Evolutionary conservation across 2,888 invertebrate species (phyloP).

Genomic region (Tetheella fluctuosa): DNA sequence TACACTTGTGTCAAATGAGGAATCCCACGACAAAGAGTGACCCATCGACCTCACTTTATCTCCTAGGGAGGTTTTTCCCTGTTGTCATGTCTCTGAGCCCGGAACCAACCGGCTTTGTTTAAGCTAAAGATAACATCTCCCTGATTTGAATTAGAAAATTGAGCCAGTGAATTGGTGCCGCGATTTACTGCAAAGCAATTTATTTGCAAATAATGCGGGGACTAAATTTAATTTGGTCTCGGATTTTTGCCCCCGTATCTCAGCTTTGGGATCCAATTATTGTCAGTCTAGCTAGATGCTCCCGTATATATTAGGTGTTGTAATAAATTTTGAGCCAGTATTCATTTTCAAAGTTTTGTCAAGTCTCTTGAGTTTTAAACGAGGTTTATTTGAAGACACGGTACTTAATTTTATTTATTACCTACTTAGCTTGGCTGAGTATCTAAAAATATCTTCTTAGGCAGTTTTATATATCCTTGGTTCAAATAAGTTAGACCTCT

Average conservation of each 20-base stretch:
- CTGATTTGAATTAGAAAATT: constrained; percentile 71
- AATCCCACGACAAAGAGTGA: constrained; percentile 39
- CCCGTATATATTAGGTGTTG: constrained; percentile 16
- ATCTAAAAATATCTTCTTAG: no score
- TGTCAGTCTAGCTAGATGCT: constrained; percentile 31
- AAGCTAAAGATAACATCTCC: constrained; percentile 50
- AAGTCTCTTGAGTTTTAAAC: background rate
- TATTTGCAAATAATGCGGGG: constrained; percentile 65
- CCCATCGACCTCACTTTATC: constrained; percentile 42
- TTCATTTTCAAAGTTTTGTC: background rate
- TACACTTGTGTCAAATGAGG: constrained; percentile 42
- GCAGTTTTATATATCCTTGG: no score
- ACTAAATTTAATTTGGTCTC: constrained; percentile 48
- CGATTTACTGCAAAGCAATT: constrained; percentile 53
- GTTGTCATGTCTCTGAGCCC: constrained; percentile 12
- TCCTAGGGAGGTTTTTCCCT: constrained; percentile 23
- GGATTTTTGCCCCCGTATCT: constrained; percentile 35
- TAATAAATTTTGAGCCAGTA: background rate
- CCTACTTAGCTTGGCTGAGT: no score
- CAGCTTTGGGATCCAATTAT: constrained; percentile 35
- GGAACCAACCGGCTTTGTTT: constrained; percentile 48
- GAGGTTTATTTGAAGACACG: background rate
- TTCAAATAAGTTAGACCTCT: no score
- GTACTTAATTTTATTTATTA: no score
- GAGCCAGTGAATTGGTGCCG: constrained; percentile 47